Conservation (phyloP, 2,888 invertebrate species). For the Leptinotarsa tumamoca region DNA sequence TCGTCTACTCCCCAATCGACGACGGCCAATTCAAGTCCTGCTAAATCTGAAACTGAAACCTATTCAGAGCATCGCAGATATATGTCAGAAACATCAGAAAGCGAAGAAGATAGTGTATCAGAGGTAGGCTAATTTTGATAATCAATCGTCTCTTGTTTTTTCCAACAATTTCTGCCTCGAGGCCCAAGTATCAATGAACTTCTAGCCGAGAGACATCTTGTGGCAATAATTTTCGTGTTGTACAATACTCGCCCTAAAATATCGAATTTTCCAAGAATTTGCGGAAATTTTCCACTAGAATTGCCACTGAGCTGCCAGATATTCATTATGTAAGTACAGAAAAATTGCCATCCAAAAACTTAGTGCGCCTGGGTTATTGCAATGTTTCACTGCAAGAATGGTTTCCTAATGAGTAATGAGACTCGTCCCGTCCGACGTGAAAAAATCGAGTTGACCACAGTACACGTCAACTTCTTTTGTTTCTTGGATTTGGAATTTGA, state of each 20-base stretch:
- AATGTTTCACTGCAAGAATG: slow-evolving; percentile 33
- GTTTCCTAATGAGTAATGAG: slow-evolving; percentile 42
- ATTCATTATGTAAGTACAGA: slow-evolving; percentile 47
- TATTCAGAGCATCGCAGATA: slow-evolving; percentile 88
- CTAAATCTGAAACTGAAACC: slow-evolving; percentile 89
- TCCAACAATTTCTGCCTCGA: slow-evolving; percentile 59
- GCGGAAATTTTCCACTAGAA: slow-evolving; percentile 34
- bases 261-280: slow-evolving; percentile 47
- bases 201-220: slow-evolving; percentile 77
- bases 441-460: slow-evolving; percentile 42
- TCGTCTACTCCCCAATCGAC: slow-evolving; percentile 85
- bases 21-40: slow-evolving; percentile 81
- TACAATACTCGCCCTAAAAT: slow-evolving; percentile 48
- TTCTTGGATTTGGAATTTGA: slow-evolving; percentile 26
- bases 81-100: slow-evolving; percentile 95
- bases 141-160: slow-evolving; percentile 56
- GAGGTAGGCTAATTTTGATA: slow-evolving; percentile 78
- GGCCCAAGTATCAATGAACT: slow-evolving; percentile 70
- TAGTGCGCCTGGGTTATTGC: slow-evolving; percentile 39
- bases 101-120: slow-evolving; percentile 95
- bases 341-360: slow-evolving; percentile 41
- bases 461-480: slow-evolving; percentile 49
- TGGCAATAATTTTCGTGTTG: slow-evolving; percentile 59
- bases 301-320: slow-evolving; percentile 29
- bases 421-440: slow-evolving; percentile 39